Percentiles rank a stretch among this genome's conserved stretches.
These are phyloP conservation scores for Suncus etruscus DNA, from an alignment of 2,113 vertebrate species.

Conservation along the genomic window DNA sequence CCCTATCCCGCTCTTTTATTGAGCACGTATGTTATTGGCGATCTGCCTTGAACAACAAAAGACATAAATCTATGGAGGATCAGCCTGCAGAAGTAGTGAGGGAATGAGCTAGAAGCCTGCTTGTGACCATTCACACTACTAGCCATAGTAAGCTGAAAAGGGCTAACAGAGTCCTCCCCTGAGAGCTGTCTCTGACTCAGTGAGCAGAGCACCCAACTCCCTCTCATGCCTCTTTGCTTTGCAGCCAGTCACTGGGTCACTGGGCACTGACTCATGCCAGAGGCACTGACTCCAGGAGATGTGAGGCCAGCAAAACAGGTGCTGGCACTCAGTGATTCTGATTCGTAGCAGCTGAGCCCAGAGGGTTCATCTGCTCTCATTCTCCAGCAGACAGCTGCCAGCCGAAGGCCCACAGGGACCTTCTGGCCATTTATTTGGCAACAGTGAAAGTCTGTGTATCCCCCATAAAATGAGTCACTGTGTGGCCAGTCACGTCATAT, in stretches of 20 bases:
- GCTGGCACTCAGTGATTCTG: background rate
- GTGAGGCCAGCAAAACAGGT: background rate
- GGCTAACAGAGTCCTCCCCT: background rate
- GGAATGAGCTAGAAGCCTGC: background rate
- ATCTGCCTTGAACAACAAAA: slow-evolving; percentile 28
- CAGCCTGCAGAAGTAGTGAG: background rate
- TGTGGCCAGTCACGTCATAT: background rate
- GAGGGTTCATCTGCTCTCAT: background rate
- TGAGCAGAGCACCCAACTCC: background rate
- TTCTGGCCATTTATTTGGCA: slow-evolving; percentile 34
- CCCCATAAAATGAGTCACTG: slow-evolving; percentile 15
- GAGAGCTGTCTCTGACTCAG: background rate
- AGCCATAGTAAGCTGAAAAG: background rate
- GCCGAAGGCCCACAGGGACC: background rate
- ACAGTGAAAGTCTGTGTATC: background rate
- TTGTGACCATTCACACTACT: background rate
- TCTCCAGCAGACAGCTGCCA: background rate
- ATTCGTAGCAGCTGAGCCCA: background rate
- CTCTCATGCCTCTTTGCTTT: background rate
- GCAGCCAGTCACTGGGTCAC: background rate
- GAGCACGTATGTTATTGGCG: rapidly evolving
- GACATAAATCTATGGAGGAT: background rate
- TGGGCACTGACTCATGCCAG: background rate
- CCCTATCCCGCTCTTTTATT: background rate
- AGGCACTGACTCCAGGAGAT: background rate